Evolutionary conservation across 2,888 invertebrate genomes (phyloP).

Genomic region (Arctia plantaginis): DNA sequence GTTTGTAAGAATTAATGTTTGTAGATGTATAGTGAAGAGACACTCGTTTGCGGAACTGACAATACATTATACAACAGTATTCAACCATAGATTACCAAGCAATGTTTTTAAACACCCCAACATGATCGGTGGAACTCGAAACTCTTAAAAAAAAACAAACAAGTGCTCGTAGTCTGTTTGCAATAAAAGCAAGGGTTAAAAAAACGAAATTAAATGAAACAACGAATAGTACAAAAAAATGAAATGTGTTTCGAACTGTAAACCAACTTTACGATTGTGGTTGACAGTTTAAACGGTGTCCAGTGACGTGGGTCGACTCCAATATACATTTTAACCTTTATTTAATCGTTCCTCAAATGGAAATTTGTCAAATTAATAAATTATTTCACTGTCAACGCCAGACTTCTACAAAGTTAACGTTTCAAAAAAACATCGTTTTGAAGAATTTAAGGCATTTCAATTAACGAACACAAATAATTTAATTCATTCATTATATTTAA

Average conservation of each 20-base stretch:
- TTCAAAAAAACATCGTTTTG: background rate
- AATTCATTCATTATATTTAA: background rate
- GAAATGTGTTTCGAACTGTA: conserved; percentile 1
- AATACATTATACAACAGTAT: background rate
- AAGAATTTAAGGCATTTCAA: background rate
- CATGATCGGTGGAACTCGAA: background rate
- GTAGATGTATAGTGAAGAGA: background rate
- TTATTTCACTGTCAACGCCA: conserved; percentile 9
- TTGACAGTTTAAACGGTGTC: conserved; percentile 37
- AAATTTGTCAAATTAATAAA: conserved; percentile 21
- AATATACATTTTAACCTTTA: conserved; percentile 17
- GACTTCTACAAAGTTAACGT: background rate
- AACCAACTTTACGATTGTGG: conserved; percentile 17
- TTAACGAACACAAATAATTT: background rate
- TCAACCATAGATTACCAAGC: background rate
- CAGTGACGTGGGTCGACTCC: conserved; percentile 33
- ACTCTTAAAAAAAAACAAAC: background rate
- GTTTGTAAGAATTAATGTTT: background rate
- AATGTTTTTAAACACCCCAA: background rate
- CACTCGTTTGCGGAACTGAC: background rate
- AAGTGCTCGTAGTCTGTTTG: background rate
- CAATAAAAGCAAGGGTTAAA: conserved; percentile 1
- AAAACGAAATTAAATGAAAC: conserved; percentile 6
- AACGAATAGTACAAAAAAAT: background rate
- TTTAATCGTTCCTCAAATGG: conserved; percentile 18